Base-by-base conservation (phyloP, 2,888 invertebrate genomes). In the Ophion ellenae region DNA sequence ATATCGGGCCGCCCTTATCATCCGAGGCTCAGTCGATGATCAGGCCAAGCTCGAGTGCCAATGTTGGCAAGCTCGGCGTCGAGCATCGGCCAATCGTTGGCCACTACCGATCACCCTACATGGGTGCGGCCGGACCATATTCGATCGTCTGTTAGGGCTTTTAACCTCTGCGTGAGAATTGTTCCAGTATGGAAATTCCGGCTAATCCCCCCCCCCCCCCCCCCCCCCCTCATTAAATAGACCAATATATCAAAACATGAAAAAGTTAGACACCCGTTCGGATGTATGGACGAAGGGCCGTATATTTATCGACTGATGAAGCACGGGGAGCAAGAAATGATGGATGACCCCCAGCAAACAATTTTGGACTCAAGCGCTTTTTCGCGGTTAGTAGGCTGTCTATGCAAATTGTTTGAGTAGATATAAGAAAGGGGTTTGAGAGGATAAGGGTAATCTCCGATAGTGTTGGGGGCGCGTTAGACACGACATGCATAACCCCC, bases 401-500 rank as follows among this genome's bases (percentile, higher is more conserved):
- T 88, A 89, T 89, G 89, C 84, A 88, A 89, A 89, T 88, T 86
- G 82, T 61, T 59, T 76, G 71, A 61, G 81, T 61, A 73, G 61
- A 74, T 76, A 80, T 40, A 9, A 66, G 73, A 80, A 73, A 66
- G 57, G 64, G 53, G 76, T 67, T 67, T 57, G 61, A 71, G 63
- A 47, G 70, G 71, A 45, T 67, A 80, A 73, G 64, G 69, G 69
- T 59, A 64, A 0, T 40, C 61, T 70, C 70, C 79, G 79, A 53
- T 66, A 71, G 67, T 59, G 40, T 47, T 36, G 64, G 57, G 75
- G 47, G 59, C 59, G 78, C 77, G 84, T 84, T 63, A 75, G 70
- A 71, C 83, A 86, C 81, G 86, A 84, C 76, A 84, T 86, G 78
- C 66, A 84, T 47, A 5, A 6, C n/a, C 24, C 53, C 36, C 59